Evolutionary conservation across 2,113 vertebrate species (phyloP), one percentile per base, ranked within the genome.

Genomic region (Lipophrys pholis): DNA sequence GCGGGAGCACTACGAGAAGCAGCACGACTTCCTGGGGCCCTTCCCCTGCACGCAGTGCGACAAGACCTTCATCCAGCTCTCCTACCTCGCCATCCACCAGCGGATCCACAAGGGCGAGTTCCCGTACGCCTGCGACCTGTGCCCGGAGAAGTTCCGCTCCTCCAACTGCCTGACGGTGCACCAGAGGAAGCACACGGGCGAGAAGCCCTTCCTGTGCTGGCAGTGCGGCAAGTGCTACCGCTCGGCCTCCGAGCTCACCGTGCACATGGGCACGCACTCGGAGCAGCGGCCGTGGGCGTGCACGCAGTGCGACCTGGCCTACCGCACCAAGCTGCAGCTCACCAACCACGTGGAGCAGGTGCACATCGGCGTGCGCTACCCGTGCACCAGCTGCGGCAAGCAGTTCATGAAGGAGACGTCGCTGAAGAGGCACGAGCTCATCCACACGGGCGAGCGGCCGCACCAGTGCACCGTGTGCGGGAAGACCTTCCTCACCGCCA

Each of bases 191-290:
- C 91, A 93, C 88, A 93, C 91, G 0, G 91, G 91, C 0, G 91
- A 93, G 84, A 89, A 90, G 53, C 91, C 91, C 46, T 93, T 92
- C 75, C 85, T 93, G n/a, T 93, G 91, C 78, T 93, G 91, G 91
- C 90, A 92, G 79, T 93, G 91, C 0, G 91, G 91, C 0, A 93
- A 93, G 71, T 82, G 91, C 42, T 93, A 93, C 87, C 89, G 89
- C 78, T 91, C 90, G 0, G 89, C 89, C 12, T 91, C 90, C 0
- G 89, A 93, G 83, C 91, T 93, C 72, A 89, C 90, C 0, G 90
- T 92, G 42, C 91, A 93, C 83, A 91, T 93, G 90, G 90, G 90
- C 0, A 93, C 91, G 0, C 91, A 93, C 73, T 93, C 91, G 0
- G 90, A 92, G 59, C 89, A 88, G 75, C 61, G 62, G 1, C 91